These are phyloP conservation scores for Elymnias hypermnestra DNA, from an alignment of 1,140 invertebrate genomes.

Conservation along the genomic window DNA sequence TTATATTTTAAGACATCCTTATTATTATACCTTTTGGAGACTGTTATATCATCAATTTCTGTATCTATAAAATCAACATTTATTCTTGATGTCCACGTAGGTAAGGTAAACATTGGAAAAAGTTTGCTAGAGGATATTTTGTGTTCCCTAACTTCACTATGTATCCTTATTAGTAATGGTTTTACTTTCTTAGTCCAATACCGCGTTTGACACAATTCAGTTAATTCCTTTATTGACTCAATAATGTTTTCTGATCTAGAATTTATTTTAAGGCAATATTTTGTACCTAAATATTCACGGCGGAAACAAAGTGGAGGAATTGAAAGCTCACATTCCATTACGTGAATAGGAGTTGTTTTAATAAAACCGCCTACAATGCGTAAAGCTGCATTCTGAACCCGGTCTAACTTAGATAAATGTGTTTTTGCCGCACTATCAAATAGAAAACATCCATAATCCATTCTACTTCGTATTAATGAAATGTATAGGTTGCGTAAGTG, in stretches of 20 bases:
- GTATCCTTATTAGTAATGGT: neutral
- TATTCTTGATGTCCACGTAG: neutral
- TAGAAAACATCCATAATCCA: conserved; percentile 21
- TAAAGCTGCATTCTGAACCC: conserved; percentile 10
- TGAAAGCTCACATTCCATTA: conserved; percentile 15
- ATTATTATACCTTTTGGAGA: neutral
- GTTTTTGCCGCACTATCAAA: conserved; percentile 9
- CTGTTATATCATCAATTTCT: neutral
- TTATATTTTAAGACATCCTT: neutral
- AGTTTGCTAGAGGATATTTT: too few relatives aligned
- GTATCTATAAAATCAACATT: neutral
- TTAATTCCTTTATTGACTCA: neutral
- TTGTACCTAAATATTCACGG: conserved; percentile 6
- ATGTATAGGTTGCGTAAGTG: conserved; percentile 27
- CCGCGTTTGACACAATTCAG: neutral
- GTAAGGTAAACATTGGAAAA: too few relatives aligned
- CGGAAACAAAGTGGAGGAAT: conserved; percentile 2
- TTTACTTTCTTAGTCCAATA: neutral
- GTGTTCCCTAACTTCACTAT: too few relatives aligned
- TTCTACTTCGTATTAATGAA: conserved; percentile 15
- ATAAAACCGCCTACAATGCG: conserved; percentile 20
- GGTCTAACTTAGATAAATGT: conserved; percentile 12
- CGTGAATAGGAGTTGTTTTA: conserved; percentile 15
- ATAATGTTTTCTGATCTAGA: conserved; percentile 1
- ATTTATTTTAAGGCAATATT: conserved; percentile 12